phyloP scores from a whole-genome alignment of 2,888 invertebrate species.

The Plemyria rubiginata region DNA sequence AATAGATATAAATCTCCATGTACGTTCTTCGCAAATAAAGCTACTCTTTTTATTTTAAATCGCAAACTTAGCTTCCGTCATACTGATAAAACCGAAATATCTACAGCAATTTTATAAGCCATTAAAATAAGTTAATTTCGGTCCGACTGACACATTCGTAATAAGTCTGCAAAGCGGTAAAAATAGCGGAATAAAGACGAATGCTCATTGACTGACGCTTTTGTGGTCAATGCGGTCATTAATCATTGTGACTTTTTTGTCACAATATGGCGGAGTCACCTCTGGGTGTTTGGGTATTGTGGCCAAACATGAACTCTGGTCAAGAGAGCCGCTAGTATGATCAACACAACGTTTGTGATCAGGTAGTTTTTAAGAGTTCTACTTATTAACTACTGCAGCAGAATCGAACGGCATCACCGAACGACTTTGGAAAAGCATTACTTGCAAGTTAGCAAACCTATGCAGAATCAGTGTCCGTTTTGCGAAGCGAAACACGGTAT shows the following conservation, averaged over 20 bases:
- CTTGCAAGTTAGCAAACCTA: too few relatives aligned
- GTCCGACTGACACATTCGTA: constrained; percentile 42
- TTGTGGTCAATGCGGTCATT: constrained; percentile 73
- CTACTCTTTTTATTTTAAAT: not conserved
- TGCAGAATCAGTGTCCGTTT: too few relatives aligned
- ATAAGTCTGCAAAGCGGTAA: constrained; percentile 49
- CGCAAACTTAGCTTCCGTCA: constrained; percentile 4
- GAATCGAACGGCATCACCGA: too few relatives aligned
- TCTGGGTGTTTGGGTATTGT: constrained; percentile 57
- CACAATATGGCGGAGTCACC: constrained; percentile 78
- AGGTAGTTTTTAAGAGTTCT: too few relatives aligned
- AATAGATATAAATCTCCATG: too few relatives aligned
- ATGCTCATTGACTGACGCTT: constrained; percentile 63
- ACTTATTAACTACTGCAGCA: too few relatives aligned
- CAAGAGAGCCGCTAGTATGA: too few relatives aligned
- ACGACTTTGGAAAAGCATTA: too few relatives aligned
- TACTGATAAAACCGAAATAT: not conserved
- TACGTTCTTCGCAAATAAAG: too few relatives aligned
- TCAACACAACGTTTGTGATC: too few relatives aligned
- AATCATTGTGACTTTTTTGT: constrained; percentile 78
- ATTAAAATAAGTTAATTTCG: constrained; percentile 39
- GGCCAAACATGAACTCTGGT: not conserved
- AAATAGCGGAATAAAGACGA: constrained; percentile 55
- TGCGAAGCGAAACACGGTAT: too few relatives aligned
- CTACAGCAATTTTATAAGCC: constrained; percentile 19